Evolutionary conservation across 2,797 vertebrate genomes (phyloP), one percentile per base, ranked within the genome.

Genomic region (Cossypha polioptera): DNA sequence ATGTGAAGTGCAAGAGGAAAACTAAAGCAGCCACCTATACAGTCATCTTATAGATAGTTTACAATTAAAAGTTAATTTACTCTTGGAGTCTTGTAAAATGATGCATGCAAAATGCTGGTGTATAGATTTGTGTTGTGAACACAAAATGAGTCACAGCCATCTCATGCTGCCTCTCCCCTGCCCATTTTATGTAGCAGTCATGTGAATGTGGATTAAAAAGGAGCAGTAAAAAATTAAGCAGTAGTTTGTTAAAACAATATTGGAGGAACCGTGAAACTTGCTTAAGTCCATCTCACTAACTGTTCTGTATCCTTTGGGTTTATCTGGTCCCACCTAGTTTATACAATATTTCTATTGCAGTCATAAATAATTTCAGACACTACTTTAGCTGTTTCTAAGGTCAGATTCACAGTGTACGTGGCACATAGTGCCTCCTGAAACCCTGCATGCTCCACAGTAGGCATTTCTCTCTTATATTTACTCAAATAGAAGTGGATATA

Each of bases 381-480:
- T 48, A 5, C 57, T 57, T 59, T 2, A 50, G 29, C 53, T 22
- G 8, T 71, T 82, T 58, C 45, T 62, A 38, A 86, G 66, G 47
- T 57, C 50, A 65, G 50, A 61, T 68, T 84, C 72, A 35, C 66
- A 42, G 33, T 4, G 7, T n/a, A 7, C 0, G 1, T 54, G 67
- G 40, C 26, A 12, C 13, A 16, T 1, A 10, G 33, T 13, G 6
- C 77, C 82, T 97, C 67, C 86, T 88, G 92, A 76, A 96, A 85
- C 76, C 9, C 40, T 59, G 33, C 17, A 3, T 9, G 15, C 53
- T 84, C 79, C 88, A 86, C 82, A 63, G 62, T 72, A 94, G 94
- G 80, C 63, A 25, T 96, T 98, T 96, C 75, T 97, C 90, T 57
- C 14, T 92, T 62, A 68, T 77, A 87, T 95, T 92, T 90, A 78